These are phyloP conservation scores for Drosophila simulans DNA, from an alignment of 1,140 invertebrate genomes.

Conservation along the genomic window DNA sequence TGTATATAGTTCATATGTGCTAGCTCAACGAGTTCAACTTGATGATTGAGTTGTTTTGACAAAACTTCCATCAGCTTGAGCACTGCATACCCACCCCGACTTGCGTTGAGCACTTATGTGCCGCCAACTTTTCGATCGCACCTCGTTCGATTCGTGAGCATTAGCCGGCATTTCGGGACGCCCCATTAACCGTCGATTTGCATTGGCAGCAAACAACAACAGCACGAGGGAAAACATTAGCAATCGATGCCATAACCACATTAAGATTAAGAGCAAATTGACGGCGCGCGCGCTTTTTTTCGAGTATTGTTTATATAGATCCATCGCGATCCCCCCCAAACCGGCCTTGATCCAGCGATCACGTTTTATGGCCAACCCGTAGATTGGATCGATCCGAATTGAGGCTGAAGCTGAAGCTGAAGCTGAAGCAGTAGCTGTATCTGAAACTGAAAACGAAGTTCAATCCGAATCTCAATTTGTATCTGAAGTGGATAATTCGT, in stretches of 20 bases:
- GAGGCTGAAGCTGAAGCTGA: not conserved
- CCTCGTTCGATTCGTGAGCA: constrained; percentile 25
- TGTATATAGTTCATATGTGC: no score
- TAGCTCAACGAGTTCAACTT: no score
- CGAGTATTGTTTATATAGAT: constrained; percentile 24
- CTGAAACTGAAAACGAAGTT: not conserved
- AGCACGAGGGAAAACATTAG: constrained; percentile 28
- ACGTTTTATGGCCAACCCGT: constrained; percentile 25
- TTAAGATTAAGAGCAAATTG: constrained; percentile 43
- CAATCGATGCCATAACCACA: constrained; percentile 28
- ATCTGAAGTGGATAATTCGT: constrained; percentile 18
- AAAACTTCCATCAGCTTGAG: no score
- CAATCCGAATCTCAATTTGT: no score
- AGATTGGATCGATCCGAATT: not conserved
- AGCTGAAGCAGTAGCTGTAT: not conserved
- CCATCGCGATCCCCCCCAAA: not conserved
- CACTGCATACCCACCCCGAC: no score
- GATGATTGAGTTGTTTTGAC: no score
- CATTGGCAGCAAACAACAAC: constrained; percentile 28
- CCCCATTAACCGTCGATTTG: constrained; percentile 38
- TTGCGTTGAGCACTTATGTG: no score
- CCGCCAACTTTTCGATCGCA: not conserved
- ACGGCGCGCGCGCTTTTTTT: constrained; percentile 25
- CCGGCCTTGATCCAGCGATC: constrained; percentile 21
- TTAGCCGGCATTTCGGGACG: constrained; percentile 29